phyloP scores from a whole-genome alignment of 2,888 invertebrate genomes.

The Epiblema foenella region DNA sequence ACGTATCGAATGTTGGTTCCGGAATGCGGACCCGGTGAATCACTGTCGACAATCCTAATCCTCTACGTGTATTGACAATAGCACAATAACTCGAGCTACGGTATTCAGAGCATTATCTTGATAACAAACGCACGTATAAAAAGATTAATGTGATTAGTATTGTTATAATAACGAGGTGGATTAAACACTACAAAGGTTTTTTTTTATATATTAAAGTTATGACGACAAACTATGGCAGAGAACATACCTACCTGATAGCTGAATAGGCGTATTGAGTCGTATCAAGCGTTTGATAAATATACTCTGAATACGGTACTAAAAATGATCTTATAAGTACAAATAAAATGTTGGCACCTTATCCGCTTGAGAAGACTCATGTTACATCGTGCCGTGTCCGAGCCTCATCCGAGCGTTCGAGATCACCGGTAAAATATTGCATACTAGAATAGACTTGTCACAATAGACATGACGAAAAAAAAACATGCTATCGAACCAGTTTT shows the following conservation, averaged over 20 bases:
- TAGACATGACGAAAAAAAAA: too few relatives aligned
- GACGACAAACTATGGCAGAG: conserved; percentile 1
- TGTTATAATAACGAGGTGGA: conserved; percentile 14
- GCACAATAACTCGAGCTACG: conserved; percentile 20
- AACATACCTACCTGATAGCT: neutral
- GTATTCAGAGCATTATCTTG: conserved; percentile 26
- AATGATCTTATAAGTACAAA: conserved; percentile 1
- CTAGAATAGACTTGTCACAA: too few relatives aligned
- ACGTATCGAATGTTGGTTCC: neutral
- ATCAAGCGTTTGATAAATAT: neutral
- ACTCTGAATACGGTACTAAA: conserved; percentile 5
- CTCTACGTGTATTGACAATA: conserved; percentile 36
- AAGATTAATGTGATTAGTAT: conserved; percentile 15
- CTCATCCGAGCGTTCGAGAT: neutral
- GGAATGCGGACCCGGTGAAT: conserved; percentile 1
- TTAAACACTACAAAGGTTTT: neutral
- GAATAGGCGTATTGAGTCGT: conserved; percentile 1
- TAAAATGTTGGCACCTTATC: conserved; percentile 10
- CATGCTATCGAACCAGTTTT: too few relatives aligned
- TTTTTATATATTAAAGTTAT: neutral
- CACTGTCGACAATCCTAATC: conserved; percentile 7
- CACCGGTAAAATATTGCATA: too few relatives aligned
- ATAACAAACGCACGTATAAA: conserved; percentile 21
- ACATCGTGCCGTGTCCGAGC: neutral
- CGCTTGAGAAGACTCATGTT: conserved; percentile 3